Evolutionary conservation across 2,888 invertebrate species (phyloP).

Genomic region (Apoda limacodes): DNA sequence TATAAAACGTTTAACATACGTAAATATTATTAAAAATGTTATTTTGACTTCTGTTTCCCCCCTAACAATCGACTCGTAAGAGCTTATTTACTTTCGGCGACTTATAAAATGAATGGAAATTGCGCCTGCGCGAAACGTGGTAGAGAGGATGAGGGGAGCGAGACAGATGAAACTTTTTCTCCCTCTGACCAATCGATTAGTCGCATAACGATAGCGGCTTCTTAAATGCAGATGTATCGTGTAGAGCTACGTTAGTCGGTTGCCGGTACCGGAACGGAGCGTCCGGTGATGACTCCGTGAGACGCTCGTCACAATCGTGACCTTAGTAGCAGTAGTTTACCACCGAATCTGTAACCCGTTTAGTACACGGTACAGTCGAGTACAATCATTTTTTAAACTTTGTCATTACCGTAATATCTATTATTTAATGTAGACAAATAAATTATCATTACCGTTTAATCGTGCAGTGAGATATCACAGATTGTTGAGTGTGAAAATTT

Average conservation of each 20-base stretch:
- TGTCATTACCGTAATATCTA: constrained; percentile 26
- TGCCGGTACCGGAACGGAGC: constrained; percentile 47
- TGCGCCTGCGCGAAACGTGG: constrained; percentile 54
- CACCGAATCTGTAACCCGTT: constrained; percentile 33
- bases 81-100: constrained; percentile 66
- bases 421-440: no score
- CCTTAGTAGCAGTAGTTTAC: constrained; percentile 55
- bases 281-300: constrained; percentile 39
- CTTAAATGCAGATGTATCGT: constrained; percentile 71
- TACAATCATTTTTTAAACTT: constrained; percentile 29
- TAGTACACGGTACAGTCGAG: constrained; percentile 32
- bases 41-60: constrained; percentile 27
- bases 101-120: constrained; percentile 51
- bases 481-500: constrained; percentile 43
- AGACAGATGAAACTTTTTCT: constrained; percentile 51
- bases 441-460: no score
- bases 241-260: constrained; percentile 63
- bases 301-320: constrained; percentile 30
- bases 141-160: constrained; percentile 40
- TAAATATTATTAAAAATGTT: constrained; percentile 1
- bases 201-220: constrained; percentile 70
- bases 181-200: constrained; percentile 70
- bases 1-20: constrained; percentile 1
- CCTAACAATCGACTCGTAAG: constrained; percentile 49
- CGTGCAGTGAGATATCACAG: constrained; percentile 21